These are phyloP conservation scores for Xestoiulus laeticollis DNA, from an alignment of 2,888 invertebrate genomes.

Conservation along the genomic window DNA sequence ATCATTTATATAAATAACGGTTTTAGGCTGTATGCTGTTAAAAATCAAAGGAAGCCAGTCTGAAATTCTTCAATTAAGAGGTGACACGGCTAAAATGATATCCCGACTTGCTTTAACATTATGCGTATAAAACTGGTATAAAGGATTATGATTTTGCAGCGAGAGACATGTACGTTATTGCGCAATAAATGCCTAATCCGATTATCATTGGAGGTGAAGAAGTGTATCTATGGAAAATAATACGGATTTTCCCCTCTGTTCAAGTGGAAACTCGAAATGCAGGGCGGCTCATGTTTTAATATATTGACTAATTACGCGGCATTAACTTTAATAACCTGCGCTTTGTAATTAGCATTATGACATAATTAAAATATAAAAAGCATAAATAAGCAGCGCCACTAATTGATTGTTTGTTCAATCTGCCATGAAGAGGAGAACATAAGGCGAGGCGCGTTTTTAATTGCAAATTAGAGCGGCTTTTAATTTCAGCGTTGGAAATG, in stretches of 20 bases:
- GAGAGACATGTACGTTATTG: slow-evolving; percentile 42
- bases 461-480: not conserved
- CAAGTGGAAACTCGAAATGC: not conserved
- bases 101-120: not conserved
- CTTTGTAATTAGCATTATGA: slow-evolving; percentile 51
- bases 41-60: not conserved
- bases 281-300: slow-evolving; percentile 44
- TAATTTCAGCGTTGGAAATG: not conserved
- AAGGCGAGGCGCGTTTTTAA: slow-evolving; percentile 31
- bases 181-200: slow-evolving; percentile 49
- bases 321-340: slow-evolving; percentile 49
- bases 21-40: slow-evolving; percentile 2
- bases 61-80: slow-evolving; percentile 27
- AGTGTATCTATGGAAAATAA: slow-evolving; percentile 22
- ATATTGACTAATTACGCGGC: slow-evolving; percentile 50
- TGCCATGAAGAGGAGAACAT: slow-evolving; percentile 32
- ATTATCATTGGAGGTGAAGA: slow-evolving; percentile 50
- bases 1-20: slow-evolving; percentile 41
- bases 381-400: slow-evolving; percentile 36
- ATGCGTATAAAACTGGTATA: too few species aligned
- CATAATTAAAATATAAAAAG: slow-evolving; percentile 46
- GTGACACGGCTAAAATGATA: slow-evolving; percentile 3
- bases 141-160: slow-evolving; percentile 42
- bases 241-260: slow-evolving; percentile 28
- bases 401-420: slow-evolving; percentile 40